Conservation (phyloP, 2,888 invertebrate genomes). For the Harpalus rubripes region DNA sequence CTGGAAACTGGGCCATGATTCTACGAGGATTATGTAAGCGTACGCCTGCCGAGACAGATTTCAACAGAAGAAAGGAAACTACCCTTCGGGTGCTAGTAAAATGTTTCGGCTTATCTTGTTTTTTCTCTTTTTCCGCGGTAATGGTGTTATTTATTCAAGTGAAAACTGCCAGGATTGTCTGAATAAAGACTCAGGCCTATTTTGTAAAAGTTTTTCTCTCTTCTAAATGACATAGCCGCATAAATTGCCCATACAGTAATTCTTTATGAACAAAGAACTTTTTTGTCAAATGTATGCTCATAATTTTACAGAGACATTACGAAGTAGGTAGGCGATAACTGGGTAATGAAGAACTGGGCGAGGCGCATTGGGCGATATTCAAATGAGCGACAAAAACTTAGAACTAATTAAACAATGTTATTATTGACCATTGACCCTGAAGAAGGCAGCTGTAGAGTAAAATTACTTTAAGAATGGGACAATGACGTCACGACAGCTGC, state of each 20-base stretch:
- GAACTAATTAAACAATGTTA: too few relatives aligned
- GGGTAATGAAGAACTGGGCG: too few relatives aligned
- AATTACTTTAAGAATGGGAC: too few relatives aligned
- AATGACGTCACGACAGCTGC: too few relatives aligned
- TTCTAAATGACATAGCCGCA: conserved; percentile 24
- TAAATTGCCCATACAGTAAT: conserved; percentile 8
- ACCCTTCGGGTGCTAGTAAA: conserved; percentile 41
- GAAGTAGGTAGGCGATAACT: too few relatives aligned
- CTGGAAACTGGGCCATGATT: conserved; percentile 44
- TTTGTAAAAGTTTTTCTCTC: conserved; percentile 20
- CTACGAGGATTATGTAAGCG: conserved; percentile 36
- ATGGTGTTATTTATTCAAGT: conserved; percentile 48
- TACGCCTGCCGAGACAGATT: conserved; percentile 39
- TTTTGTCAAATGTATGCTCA: too few relatives aligned
- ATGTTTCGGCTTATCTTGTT: conserved; percentile 47
- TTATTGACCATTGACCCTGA: too few relatives aligned
- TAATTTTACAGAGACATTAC: too few relatives aligned
- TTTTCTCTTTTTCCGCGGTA: conserved; percentile 23
- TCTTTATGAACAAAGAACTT: not conserved
- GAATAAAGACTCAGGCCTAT: conserved; percentile 37
- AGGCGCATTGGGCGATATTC: too few relatives aligned
- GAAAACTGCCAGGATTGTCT: conserved; percentile 42
- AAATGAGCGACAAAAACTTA: too few relatives aligned
- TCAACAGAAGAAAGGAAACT: conserved; percentile 14
- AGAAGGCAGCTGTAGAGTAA: too few relatives aligned